Evolutionary conservation across 2,888 invertebrate species (phyloP), one percentile per base, ranked within the genome.

Genomic region (Camponotus fellah): DNA sequence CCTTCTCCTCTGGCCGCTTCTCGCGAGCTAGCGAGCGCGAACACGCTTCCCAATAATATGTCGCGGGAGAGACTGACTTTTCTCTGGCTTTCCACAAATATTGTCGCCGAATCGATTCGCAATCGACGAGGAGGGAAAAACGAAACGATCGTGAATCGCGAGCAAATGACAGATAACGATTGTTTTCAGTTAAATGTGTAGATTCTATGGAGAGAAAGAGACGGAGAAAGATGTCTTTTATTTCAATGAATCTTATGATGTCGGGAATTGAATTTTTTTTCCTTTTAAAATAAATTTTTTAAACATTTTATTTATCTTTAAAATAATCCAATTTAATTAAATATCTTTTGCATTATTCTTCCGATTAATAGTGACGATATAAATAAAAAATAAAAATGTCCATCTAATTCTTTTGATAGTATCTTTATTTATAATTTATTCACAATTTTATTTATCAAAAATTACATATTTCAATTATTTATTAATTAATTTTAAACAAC

Each of bases 1-100:
- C 53, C 76, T 85, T 72, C 72, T 77, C 62, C 82, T n/a, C 64
- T 74, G 72, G 2, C 26, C 26, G 26, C 26, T 26, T 26, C 26
- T 62, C 72, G 86, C 86, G 85, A 85, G 87, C 88, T 86, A 66
- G 88, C 88, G 77, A 83, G 84, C 89, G 86, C 88, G 86, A 87
- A 66, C 85, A 82, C 83, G 74, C 66, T 81, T 84, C 74, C 66
- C 82, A 79, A 49, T 56, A n/a, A n/a, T 77, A 40, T 77, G n/a
- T 37, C 72, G 81, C 69, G 32, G n/a, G 58, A 60, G 60, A 79
- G 43, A 3, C 60, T 49, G 46, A 12, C 46, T 46, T 37, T n/a
- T 58, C 40, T 26, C 60, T 32, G 72, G 12, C 60, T 69, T 21
- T 80, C 46, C 26, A 69, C n/a, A 32, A 74, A 46, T 49, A 46